phyloP scores from a whole-genome alignment of 2,797 vertebrate species.

The Eulemur rubriventer region DNA sequence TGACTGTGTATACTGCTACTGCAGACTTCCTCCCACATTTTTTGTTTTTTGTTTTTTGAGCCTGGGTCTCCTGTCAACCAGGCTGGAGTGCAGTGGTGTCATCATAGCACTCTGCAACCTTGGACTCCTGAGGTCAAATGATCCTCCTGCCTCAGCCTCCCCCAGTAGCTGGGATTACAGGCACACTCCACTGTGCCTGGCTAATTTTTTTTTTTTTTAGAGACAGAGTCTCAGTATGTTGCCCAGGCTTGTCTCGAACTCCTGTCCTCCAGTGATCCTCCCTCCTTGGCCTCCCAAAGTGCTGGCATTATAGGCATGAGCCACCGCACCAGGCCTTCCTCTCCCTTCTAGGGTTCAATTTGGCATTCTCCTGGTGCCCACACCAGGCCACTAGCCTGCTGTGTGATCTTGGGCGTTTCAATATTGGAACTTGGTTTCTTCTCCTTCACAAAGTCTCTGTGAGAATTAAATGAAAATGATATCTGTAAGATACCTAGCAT shows the following conservation, averaged over 20 bases:
- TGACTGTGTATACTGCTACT: background rate
- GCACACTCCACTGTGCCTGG: background rate
- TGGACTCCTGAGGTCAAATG: background rate
- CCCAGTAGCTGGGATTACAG: background rate
- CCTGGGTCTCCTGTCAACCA: too few species aligned
- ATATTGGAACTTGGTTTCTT: background rate
- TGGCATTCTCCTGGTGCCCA: background rate
- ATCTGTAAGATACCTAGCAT: background rate
- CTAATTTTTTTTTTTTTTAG: background rate
- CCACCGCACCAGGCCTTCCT: background rate
- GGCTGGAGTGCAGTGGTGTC: too few species aligned
- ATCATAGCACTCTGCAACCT: background rate
- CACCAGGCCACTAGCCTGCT: rapidly evolving
- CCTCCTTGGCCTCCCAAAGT: background rate
- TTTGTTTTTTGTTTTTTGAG: too few species aligned
- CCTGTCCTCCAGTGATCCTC: too few species aligned
- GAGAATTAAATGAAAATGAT: background rate
- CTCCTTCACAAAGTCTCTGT: rapidly evolving
- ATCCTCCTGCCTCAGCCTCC: background rate
- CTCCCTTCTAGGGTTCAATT: background rate
- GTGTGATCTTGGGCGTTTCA: background rate
- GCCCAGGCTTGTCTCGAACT: background rate
- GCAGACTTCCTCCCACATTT: background rate
- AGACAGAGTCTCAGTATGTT: background rate
- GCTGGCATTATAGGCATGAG: background rate